Conservation (phyloP, 2,113 vertebrate genomes). For the Pseudorhombus dupliciocellatus region DNA sequence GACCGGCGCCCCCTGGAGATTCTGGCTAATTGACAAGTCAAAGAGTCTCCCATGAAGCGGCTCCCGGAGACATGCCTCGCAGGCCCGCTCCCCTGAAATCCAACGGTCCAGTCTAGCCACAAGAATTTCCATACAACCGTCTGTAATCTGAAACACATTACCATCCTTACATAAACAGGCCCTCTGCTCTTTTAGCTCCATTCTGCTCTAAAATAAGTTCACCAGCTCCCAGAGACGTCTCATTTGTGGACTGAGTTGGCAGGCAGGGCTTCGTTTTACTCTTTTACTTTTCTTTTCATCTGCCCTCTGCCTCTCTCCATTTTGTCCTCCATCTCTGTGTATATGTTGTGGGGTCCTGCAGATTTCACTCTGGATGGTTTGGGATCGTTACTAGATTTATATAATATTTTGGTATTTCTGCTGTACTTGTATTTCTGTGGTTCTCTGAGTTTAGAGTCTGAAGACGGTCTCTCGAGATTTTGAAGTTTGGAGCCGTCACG, state of each 20-base stretch:
- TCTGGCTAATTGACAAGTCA: slow-evolving; percentile 10
- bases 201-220: slow-evolving; percentile 81
- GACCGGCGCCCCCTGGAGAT: slow-evolving; percentile 5
- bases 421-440: background rate
- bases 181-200: slow-evolving; percentile 74
- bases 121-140: slow-evolving; percentile 89
- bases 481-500: background rate
- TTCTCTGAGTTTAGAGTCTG: background rate
- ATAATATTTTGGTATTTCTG: background rate
- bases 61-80: slow-evolving; percentile 14
- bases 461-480: too few relatives aligned
- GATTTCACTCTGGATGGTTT: too few relatives aligned
- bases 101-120: slow-evolving; percentile 85
- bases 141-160: slow-evolving; percentile 91
- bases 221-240: slow-evolving; percentile 74
- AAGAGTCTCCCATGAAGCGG: background rate
- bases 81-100: slow-evolving; percentile 55
- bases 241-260: slow-evolving; percentile 81
- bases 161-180: slow-evolving; percentile 83
- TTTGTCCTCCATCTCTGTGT: background rate
- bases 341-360: background rate
- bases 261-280: slow-evolving; percentile 46
- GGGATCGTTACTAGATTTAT: background rate
- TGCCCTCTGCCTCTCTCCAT: background rate
- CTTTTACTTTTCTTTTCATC: background rate